Evolutionary conservation across 2,797 vertebrate genomes (phyloP), one percentile per base, ranked within the genome.

Genomic region (Ctenopoma multispine): DNA sequence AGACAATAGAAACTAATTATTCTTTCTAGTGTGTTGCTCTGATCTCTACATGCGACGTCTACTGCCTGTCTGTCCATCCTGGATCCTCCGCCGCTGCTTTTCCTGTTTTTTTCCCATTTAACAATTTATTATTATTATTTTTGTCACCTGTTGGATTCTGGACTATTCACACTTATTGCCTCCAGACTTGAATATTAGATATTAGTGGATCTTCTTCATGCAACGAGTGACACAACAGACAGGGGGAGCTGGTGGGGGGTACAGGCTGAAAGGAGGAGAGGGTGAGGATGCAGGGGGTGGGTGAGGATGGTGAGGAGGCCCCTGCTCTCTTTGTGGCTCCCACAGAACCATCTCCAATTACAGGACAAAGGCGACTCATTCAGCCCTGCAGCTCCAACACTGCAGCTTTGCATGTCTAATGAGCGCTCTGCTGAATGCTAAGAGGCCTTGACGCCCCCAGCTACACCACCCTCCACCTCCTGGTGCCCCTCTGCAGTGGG

Each of bases 321-420:
- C 82, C 84, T 77, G 69, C 75, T 73, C 51, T 88, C 86, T 90
- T 93, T 91, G 90, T 87, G 69, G 86, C 80, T 76, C 81, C 67
- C 90, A 94, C 84, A 92, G 93, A 93, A 82, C 69, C 92, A 94
- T 94, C 95, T 96, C 93, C 93, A 96, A 94, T 94, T 93, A 92
- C 89, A 76, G 92, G 92, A 97, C 95, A 96, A 97, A 98, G 94
- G 93, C 89, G 88, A 87, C 94, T 95, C 95, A 95, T 96, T 97
- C 94, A 96, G 91, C 87, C 92, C 88, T 83, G 18, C 63, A 81
- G 69, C 66, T 82, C 72, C 87, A 93, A 88, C 92, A 83, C 90
- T 36, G 91, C 81, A 91, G 92, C 90, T 94, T 92, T 94, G 94
- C 92, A 94, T 91, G 92, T 92, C 90, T 91, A 95, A 95, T 93